A percentile compares a stretch with the other conserved stretches of the same genome.
These are phyloP conservation scores for Trichechus manatus DNA, from an alignment of 2,113 vertebrate species.

Conservation along the genomic window DNA sequence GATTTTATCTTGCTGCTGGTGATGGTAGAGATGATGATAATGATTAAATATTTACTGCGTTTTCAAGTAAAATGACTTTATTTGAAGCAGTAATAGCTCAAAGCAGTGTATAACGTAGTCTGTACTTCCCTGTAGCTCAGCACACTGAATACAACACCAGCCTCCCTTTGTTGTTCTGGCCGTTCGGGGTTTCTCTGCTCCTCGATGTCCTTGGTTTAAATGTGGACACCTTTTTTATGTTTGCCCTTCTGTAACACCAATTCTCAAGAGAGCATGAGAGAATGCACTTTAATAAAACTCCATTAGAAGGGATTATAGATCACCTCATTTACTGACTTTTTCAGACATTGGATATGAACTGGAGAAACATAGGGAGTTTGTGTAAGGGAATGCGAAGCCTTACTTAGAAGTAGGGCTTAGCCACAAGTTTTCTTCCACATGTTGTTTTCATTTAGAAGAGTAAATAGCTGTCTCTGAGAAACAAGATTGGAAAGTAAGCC, in stretches of 20 bases:
- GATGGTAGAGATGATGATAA: neutral
- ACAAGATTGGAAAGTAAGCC: conserved; percentile 46
- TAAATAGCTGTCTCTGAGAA: conserved; percentile 57
- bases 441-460: conserved; percentile 47
- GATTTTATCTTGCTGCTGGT: conserved; percentile 30
- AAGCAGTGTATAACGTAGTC: conserved; percentile 12
- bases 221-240: neutral
- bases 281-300: neutral
- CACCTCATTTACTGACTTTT: neutral
- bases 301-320: neutral
- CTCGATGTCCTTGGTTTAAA: conserved; percentile 24
- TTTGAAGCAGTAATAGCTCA: conserved; percentile 60
- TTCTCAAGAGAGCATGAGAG: conserved; percentile 2
- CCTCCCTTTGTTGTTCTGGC: conserved; percentile 5
- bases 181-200: neutral
- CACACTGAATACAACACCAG: neutral
- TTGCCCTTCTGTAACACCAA: neutral
- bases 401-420: neutral
- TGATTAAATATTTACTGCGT: neutral
- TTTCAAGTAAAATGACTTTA: conserved; percentile 64
- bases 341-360: neutral
- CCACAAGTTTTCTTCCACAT: neutral
- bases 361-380: neutral
- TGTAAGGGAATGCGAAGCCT: neutral
- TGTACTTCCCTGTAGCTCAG: neutral